Conservation (phyloP, 2,113 vertebrate species). For the Thermophis baileyi region DNA sequence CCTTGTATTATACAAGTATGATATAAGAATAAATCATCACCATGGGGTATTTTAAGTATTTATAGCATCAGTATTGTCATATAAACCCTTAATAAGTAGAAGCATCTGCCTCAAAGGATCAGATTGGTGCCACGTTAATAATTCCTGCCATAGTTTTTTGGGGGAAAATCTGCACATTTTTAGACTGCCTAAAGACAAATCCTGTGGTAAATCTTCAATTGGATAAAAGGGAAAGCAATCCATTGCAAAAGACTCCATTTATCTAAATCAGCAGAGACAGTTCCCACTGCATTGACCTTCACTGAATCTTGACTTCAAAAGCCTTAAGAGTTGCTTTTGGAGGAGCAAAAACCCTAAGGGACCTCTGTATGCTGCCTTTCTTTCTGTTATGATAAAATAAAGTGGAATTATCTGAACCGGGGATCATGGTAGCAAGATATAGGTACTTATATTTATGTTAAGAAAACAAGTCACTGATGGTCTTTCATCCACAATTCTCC, state of each 20-base stretch:
- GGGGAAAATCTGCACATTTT: constrained; percentile 46
- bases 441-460: neutral
- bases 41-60: constrained; percentile 37
- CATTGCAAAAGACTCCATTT: constrained; percentile 55
- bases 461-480: neutral
- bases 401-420: constrained; percentile 27
- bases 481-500: neutral
- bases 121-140: constrained; percentile 56
- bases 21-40: constrained; percentile 43
- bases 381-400: constrained; percentile 54
- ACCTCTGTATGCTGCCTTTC: constrained; percentile 41
- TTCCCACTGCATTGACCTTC: constrained; percentile 64
- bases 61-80: constrained; percentile 28
- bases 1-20: constrained; percentile 40
- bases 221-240: constrained; percentile 61
- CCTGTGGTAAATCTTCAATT: constrained; percentile 54
- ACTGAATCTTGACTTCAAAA: constrained; percentile 50
- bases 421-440: neutral
- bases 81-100: constrained; percentile 37
- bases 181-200: constrained; percentile 58
- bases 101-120: constrained; percentile 49
- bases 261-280: constrained; percentile 66
- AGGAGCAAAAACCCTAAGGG: constrained; percentile 36
- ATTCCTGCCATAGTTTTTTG: constrained; percentile 46
- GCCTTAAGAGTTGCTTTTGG: constrained; percentile 46